Base-by-base conservation (phyloP, 2,113 vertebrate species). In the Puma concolor region DNA sequence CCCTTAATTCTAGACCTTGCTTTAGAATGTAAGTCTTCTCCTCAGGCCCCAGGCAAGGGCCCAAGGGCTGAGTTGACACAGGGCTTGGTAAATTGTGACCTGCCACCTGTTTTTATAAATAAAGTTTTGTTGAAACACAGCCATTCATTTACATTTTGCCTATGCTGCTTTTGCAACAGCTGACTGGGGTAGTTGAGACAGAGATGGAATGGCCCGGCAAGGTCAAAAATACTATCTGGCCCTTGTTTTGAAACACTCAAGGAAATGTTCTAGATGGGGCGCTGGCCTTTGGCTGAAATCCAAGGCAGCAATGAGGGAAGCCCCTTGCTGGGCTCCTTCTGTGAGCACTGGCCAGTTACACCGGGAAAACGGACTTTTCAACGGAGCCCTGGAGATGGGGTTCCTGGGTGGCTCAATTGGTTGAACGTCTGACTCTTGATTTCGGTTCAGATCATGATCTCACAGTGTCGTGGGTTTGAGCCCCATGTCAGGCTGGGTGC, bases 281-380 rank as follows among this genome's bases (percentile, higher is more conserved):
- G 83, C 50, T 5, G 31, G 57, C 91, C 88, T 88, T 88, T 84
- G 69, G 57, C 69, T 88, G 15, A 66, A 86, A 82, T 95, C 52
- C 94, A 86, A 86, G n/a, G 87, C 31, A 19, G 19, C 33, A 50
- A 57, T 21, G 11, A 15, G 85, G 7, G 33, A 33, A 41, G 48
- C 57, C 57, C 50, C 72, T 94, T 92, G 66, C 84, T 19, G 5
- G 44, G 19, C 12, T 93, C 50, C 31, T 21, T 97, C 50, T 88
- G 83, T n/a, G 63, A 94, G 84, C 64, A 44, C 33, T 21, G 63
- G 80, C 50, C 76, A 90, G 48, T 71, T 7, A 8, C 50, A 93
- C 16, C 14, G 83, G 72, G 52, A 57, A 95, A 77, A 64, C 2
- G 57, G 52, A n/a, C 25, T 94, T 97, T 95, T 71, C 87, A 64